phyloP scores from a whole-genome alignment of 2,797 vertebrate genomes.

The Acanthopagrus latus region DNA sequence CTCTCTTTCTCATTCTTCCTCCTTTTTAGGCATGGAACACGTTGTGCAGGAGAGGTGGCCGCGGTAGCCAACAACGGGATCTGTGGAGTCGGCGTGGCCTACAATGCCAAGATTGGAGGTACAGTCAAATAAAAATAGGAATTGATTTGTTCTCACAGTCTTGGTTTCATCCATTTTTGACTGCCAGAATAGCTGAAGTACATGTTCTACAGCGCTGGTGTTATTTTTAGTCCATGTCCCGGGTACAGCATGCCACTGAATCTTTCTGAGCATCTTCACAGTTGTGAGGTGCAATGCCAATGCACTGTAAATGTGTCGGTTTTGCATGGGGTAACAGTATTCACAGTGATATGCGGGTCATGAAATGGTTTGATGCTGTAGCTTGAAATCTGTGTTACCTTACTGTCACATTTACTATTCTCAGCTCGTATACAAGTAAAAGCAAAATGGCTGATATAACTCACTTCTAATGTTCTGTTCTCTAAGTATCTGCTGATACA shows the following conservation, averaged over 20 bases:
- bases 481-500: neutral
- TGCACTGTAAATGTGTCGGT: conserved; percentile 35
- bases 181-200: conserved; percentile 43
- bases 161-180: conserved; percentile 15
- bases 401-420: conserved; percentile 16
- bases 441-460: conserved; percentile 11
- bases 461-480: neutral
- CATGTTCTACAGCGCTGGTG: conserved; percentile 23
- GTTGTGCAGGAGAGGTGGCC: conserved; percentile 96
- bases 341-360: conserved; percentile 6
- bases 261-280: conserved; percentile 36
- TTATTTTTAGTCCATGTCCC: conserved; percentile 61
- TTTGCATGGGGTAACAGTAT: conserved; percentile 36
- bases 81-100: conserved; percentile 97
- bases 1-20: conserved; percentile 32
- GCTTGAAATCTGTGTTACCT: conserved; percentile 21
- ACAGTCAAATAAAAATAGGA: conserved; percentile 38
- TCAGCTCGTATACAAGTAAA: neutral
- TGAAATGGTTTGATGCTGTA: conserved; percentile 12
- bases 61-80: conserved; percentile 95
- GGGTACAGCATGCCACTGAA: conserved; percentile 42
- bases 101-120: conserved; percentile 93
- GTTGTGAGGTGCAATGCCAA: conserved; percentile 43
- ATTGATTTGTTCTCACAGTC: conserved; percentile 35
- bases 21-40: conserved; percentile 91